A percentile compares a stretch with the other conserved stretches of the same genome.
Conservation (phyloP, 2,888 invertebrate species). For the Archips crataeganus region DNA sequence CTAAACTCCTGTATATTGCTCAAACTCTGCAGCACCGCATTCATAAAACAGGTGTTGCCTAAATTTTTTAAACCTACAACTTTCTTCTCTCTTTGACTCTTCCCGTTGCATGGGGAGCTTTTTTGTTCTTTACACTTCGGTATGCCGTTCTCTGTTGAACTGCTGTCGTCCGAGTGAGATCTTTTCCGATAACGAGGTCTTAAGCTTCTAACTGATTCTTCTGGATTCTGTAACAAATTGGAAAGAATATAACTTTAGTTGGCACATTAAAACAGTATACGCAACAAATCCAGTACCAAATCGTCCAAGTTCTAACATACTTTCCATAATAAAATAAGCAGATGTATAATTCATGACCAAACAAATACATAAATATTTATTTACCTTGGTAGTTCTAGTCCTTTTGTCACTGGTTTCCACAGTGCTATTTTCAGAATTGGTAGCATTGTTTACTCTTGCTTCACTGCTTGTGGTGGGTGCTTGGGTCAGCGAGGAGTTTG, state of each 20-base stretch:
- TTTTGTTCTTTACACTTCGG: constrained; percentile 70
- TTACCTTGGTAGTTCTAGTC: constrained; percentile 67
- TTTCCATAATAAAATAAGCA: neutral
- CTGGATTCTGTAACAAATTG: constrained; percentile 60
- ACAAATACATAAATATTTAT: constrained; percentile 12
- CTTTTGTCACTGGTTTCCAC: constrained; percentile 64
- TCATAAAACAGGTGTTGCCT: constrained; percentile 95
- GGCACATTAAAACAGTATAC: neutral
- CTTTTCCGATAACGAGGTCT: constrained; percentile 87
- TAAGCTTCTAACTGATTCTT: constrained; percentile 84
- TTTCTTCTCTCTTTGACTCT: constrained; percentile 85
- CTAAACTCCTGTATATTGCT: constrained; percentile 94
- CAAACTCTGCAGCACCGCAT: constrained; percentile 93
- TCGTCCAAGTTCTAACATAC: neutral
- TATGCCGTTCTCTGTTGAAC: constrained; percentile 79
- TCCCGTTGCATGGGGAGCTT: constrained; percentile 71
- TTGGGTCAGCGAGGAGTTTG: constrained; percentile 49
- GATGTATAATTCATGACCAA: constrained; percentile 3
- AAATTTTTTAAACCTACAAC: constrained; percentile 92
- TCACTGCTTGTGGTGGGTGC: constrained; percentile 52
- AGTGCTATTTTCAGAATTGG: constrained; percentile 48
- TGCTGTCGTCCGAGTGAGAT: constrained; percentile 85
- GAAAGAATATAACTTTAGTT: constrained; percentile 43
- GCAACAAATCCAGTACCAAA: neutral
- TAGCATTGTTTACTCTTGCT: constrained; percentile 49